Evolutionary conservation across 2,113 vertebrate species (phyloP), one percentile per base, ranked within the genome.

Genomic region (Heterocephalus glaber): DNA sequence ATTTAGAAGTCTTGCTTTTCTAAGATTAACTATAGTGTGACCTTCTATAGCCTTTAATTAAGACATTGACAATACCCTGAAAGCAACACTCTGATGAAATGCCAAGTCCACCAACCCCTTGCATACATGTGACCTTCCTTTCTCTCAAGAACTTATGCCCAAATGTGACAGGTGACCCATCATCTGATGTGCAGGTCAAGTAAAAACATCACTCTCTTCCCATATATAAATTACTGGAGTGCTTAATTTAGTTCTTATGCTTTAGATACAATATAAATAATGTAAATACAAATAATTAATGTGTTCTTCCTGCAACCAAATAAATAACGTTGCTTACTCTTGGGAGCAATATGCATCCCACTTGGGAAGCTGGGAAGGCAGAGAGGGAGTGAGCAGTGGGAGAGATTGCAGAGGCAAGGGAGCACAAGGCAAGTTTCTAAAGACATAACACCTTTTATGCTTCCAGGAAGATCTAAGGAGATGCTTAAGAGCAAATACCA

Each of bases 1-100:
- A 30, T 90, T 95, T 60, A 54, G 90, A 92, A 61, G 24, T 52
- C 70, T 92, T 85, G 61, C 76, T 80, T 92, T 88, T 66, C 52
- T 61, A 90, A 88, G 85, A 52, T 89, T 87, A 80, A 19, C 82
- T 7, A 20, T 68, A 35, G 44, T 10, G 68, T 87, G 58, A 72
- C 16, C 52, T 65, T 17, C 49, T 60, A 1, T 58, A 63, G 38
- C 63, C 41, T 61, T 52, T 70, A 80, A 47, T 19, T 41, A 47
- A 33, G 66, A 47, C 14, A 0, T 47, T 86, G 79, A 38, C 20
- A 88, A 3, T 26, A 38, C 41, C 6, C 38, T 70, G 3, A 83
- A 86, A 58, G 28, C 44, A 92, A 44, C 58, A 24, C 86, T n/a
- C 6, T 22, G 8, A n/a, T 38, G 33, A 63, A 22, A 33, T 66